phyloP scores from a whole-genome alignment of 2,113 vertebrate genomes.

The Paracanthobrama guichenoti region DNA sequence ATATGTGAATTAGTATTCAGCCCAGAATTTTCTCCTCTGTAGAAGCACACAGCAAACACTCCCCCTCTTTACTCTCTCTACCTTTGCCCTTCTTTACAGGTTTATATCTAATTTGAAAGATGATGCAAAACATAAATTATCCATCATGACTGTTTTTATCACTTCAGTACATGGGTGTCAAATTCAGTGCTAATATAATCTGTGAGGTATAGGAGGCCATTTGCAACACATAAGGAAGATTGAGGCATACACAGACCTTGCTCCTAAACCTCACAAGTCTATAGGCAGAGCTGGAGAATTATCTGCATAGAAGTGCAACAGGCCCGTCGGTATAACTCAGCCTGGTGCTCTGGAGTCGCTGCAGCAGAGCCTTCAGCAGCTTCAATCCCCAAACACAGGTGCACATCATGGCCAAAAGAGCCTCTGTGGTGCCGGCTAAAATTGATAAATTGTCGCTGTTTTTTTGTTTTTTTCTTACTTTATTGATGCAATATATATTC shows the following conservation, averaged over 20 bases:
- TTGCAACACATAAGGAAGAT: constrained; percentile 9
- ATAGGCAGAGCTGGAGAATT: constrained; percentile 38
- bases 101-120: constrained; percentile 8
- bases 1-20: not conserved
- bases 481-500: constrained; percentile 45
- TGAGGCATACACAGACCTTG: constrained; percentile 35
- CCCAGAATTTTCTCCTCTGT: not conserved
- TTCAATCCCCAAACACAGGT: constrained; percentile 26
- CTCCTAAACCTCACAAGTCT: constrained; percentile 3
- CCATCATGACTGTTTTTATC: not conserved
- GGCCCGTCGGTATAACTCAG: constrained; percentile 26
- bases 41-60: not conserved
- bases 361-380: constrained; percentile 29
- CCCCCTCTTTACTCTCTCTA: not conserved
- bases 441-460: constrained; percentile 25
- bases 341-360: not conserved
- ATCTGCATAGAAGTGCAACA: constrained; percentile 30
- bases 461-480: not conserved
- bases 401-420: constrained; percentile 34
- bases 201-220: constrained; percentile 5
- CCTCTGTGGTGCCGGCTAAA: not conserved
- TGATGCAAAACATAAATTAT: constrained; percentile 10
- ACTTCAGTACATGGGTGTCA: constrained; percentile 14
- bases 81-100: not conserved
- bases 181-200: not conserved